Evolutionary conservation across 2,113 vertebrate species (phyloP).

Genomic region (Scortum barcoo): DNA sequence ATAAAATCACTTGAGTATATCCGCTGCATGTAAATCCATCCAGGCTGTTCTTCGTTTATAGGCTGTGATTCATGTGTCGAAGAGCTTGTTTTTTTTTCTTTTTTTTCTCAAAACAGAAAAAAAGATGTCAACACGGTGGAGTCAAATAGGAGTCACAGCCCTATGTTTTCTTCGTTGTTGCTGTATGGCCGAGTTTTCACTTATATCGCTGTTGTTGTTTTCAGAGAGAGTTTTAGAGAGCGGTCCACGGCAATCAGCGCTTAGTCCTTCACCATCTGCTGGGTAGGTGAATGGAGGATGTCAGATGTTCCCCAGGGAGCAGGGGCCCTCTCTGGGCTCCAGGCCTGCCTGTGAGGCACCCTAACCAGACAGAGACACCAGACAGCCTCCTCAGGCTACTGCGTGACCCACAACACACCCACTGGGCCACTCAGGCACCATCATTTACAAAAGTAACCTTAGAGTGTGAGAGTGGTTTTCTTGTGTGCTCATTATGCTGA

Average conservation of each 20-base stretch:
- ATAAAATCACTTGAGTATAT: conserved; percentile 40
- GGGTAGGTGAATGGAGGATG: conserved; percentile 44
- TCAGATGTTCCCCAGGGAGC: conserved; percentile 58
- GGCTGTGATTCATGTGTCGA: conserved; percentile 35
- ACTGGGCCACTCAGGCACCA: neutral
- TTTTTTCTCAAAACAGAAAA: conserved; percentile 18
- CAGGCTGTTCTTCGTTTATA: conserved; percentile 8
- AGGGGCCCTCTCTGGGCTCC: conserved; percentile 42
- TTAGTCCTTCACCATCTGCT: conserved; percentile 66
- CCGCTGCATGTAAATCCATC: conserved; percentile 41
- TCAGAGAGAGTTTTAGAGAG: conserved; percentile 30
- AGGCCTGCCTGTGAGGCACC: conserved; percentile 60
- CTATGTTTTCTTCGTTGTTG: conserved; percentile 81
- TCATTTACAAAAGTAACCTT: neutral
- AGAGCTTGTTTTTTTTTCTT: conserved; percentile 23
- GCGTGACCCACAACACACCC: conserved; percentile 27
- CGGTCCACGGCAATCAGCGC: conserved; percentile 46
- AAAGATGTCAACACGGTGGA: conserved; percentile 42
- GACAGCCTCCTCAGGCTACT: conserved; percentile 63
- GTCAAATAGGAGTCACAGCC: conserved; percentile 74
- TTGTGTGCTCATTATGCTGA: neutral
- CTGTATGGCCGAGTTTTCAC: conserved; percentile 60
- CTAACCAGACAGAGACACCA: conserved; percentile 64
- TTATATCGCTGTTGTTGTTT: conserved; percentile 66
- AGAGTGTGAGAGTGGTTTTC: neutral